phyloP scores from a whole-genome alignment of 1,140 invertebrate species.

The Heliconius nattereri region DNA sequence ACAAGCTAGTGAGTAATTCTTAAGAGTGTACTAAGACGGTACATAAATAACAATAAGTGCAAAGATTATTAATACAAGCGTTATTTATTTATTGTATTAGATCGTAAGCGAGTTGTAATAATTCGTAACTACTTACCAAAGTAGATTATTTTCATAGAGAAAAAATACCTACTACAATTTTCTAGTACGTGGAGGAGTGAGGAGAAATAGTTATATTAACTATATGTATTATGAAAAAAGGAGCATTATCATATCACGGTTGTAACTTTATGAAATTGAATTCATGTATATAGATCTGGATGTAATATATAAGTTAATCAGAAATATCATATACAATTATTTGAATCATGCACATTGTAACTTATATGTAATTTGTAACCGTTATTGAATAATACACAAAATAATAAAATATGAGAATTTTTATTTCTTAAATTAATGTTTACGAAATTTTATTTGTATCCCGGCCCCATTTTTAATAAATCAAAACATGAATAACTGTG shows the following conservation, averaged over 20 bases:
- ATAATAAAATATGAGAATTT: background rate
- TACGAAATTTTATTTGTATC: too few species aligned
- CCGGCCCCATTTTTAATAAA: too few species aligned
- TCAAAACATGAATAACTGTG: too few species aligned
- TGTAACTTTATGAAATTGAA: background rate
- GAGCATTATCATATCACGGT: slow-evolving; percentile 34
- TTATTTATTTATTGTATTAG: background rate
- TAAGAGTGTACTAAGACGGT: too few species aligned
- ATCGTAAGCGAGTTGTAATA: background rate
- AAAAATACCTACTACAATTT: background rate
- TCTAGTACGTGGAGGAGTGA: too few species aligned
- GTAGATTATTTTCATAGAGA: background rate
- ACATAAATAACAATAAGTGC: background rate
- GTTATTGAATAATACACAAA: background rate
- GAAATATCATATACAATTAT: too few species aligned
- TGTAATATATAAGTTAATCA: background rate
- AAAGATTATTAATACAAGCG: background rate
- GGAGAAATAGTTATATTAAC: too few species aligned
- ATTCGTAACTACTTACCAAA: background rate
- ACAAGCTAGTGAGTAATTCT: too few species aligned
- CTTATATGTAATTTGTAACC: background rate
- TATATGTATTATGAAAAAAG: background rate
- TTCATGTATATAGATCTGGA: background rate
- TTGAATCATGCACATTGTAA: background rate
- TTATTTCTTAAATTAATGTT: too few species aligned